phyloP scores from a whole-genome alignment of 2,888 invertebrate species.

The Rhagonycha lutea region DNA sequence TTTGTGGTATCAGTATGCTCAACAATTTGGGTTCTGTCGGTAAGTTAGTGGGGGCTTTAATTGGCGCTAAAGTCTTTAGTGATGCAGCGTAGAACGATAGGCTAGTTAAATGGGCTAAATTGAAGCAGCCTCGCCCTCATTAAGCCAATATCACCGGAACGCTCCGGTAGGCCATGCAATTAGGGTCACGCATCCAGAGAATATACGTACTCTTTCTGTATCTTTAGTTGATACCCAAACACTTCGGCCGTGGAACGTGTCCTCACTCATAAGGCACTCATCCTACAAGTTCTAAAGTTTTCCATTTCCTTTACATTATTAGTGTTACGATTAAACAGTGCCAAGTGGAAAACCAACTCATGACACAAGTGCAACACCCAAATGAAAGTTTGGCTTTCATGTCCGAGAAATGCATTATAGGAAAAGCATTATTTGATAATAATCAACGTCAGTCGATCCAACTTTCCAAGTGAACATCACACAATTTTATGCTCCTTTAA shows the following conservation, averaged over 20 bases:
- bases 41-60: conserved; percentile 56
- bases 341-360: neutral
- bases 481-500: neutral
- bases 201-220: conserved; percentile 41
- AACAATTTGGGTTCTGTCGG: conserved; percentile 56
- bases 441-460: neutral
- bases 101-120: conserved; percentile 57
- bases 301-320: neutral
- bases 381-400: neutral
- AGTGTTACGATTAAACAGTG: neutral
- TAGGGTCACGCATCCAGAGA: conserved; percentile 46
- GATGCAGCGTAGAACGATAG: conserved; percentile 56
- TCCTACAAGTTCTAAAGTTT: neutral
- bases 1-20: conserved; percentile 48
- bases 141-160: conserved; percentile 54
- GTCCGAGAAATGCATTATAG: neutral
- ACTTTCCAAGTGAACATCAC: neutral
- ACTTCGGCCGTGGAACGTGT: conserved; percentile 29
- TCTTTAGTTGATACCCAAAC: conserved; percentile 41
- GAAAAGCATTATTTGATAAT: neutral
- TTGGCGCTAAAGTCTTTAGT: conserved; percentile 57
- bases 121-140: conserved; percentile 57
- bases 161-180: conserved; percentile 55
- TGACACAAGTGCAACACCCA: neutral
- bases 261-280: neutral